Evolutionary conservation across 2,888 invertebrate species (phyloP).

Genomic region (Archaeoteleia sp.): DNA sequence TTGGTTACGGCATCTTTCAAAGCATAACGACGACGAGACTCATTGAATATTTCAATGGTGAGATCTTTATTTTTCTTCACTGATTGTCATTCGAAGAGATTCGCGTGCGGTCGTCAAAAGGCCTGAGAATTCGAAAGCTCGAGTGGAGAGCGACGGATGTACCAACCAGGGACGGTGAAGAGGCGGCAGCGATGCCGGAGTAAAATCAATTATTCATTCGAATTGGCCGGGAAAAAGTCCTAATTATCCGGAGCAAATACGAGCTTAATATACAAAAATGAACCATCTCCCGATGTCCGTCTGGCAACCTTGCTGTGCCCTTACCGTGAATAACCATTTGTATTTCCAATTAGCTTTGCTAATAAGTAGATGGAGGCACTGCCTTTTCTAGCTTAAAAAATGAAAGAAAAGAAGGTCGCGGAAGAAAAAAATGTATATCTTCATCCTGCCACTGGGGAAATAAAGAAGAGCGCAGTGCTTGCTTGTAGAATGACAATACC

Average conservation of each 20-base stretch:
- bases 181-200: constrained; percentile 57
- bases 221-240: constrained; percentile 74
- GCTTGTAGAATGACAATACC: constrained; percentile 71
- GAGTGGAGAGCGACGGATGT: constrained; percentile 37
- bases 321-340: constrained; percentile 75
- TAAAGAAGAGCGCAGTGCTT: constrained; percentile 72
- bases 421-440: constrained; percentile 73
- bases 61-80: constrained; percentile 67
- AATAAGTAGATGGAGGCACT: constrained; percentile 74
- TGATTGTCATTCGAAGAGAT: constrained; percentile 73
- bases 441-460: constrained; percentile 75
- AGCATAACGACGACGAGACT: constrained; percentile 57
- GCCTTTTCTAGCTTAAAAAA: constrained; percentile 62
- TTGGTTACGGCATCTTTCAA: constrained; percentile 57
- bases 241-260: constrained; percentile 75
- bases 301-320: constrained; percentile 62
- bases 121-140: constrained; percentile 45
- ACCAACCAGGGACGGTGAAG: constrained; percentile 34
- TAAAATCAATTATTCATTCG: constrained; percentile 75
- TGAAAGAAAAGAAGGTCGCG: constrained; percentile 49
- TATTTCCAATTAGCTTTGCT: constrained; percentile 76
- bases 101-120: constrained; percentile 57
- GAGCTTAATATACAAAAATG: constrained; percentile 73
- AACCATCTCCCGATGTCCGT: constrained; percentile 57
- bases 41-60: constrained; percentile 72